These are phyloP conservation scores for Drosophila mayri DNA, from an alignment of 1,140 invertebrate genomes.

Conservation along the genomic window DNA sequence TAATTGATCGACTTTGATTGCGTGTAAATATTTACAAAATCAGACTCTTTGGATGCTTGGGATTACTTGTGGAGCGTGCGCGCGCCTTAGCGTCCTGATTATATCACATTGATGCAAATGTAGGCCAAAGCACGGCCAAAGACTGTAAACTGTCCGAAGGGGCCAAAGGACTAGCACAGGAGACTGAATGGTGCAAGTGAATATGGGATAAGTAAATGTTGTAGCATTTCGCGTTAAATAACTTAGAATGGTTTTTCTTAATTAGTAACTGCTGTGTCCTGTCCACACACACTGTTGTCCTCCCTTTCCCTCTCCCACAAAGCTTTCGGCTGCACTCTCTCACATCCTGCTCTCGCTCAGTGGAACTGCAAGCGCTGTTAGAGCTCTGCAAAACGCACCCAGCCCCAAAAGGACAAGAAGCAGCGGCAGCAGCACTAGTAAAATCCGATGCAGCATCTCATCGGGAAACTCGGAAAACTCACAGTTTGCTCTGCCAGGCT, in stretches of 20 bases:
- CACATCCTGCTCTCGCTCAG: slow-evolving; percentile 14
- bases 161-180: background rate
- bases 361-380: slow-evolving; percentile 34
- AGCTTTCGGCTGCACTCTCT: slow-evolving; percentile 44
- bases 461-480: slow-evolving; percentile 26
- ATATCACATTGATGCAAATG: slow-evolving; percentile 80
- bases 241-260: slow-evolving; percentile 4
- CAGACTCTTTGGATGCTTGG: slow-evolving; percentile 34
- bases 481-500: slow-evolving; percentile 51
- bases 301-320: slow-evolving; percentile 1
- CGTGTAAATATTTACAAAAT: slow-evolving; percentile 48
- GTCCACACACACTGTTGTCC: slow-evolving; percentile 2
- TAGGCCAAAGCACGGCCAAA: slow-evolving; percentile 77
- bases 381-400: slow-evolving; percentile 41
- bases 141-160: slow-evolving; percentile 14
- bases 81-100: slow-evolving; percentile 80
- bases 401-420: slow-evolving; percentile 48
- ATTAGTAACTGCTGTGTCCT: slow-evolving; percentile 28
- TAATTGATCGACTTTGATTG: slow-evolving; percentile 36
- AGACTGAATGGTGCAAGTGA: background rate
- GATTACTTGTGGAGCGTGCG: slow-evolving; percentile 74
- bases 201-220: slow-evolving; percentile 7
- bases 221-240: slow-evolving; percentile 2
- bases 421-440: slow-evolving; percentile 33
- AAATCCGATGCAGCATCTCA: slow-evolving; percentile 34